Percentiles rank a stretch among this genome's conserved stretches.
Conservation (phyloP, 1,140 invertebrate genomes). For the Bicyclus anynana region DNA sequence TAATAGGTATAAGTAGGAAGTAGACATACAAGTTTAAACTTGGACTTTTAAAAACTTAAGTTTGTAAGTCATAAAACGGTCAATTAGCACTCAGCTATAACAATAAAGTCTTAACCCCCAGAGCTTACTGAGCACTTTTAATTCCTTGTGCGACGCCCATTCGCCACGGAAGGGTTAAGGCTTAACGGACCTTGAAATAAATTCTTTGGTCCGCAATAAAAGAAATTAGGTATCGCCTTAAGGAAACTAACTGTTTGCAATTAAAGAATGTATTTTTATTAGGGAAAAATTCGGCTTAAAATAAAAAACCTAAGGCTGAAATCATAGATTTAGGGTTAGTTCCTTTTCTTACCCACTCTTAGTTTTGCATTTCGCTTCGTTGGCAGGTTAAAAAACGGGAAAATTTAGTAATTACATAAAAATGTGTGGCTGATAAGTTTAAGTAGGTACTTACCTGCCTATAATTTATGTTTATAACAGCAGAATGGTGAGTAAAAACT, state of each 20-base stretch:
- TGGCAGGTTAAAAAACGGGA: too few relatives aligned
- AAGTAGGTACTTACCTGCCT: too few relatives aligned
- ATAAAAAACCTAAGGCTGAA: too few relatives aligned
- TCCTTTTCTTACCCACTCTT: too few relatives aligned
- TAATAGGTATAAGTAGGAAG: too few relatives aligned
- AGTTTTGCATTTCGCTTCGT: too few relatives aligned
- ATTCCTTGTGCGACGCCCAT: conserved; percentile 32
- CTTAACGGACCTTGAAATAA: conserved; percentile 36
- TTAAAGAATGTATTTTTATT: background rate
- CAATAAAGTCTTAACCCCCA: conserved; percentile 35
- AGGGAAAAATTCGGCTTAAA: background rate
- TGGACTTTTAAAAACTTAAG: background rate
- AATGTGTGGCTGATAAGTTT: too few relatives aligned
- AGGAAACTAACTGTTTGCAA: conserved; percentile 6
- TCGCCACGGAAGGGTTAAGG: conserved; percentile 37
- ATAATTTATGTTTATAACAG: too few relatives aligned
- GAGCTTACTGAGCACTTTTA: conserved; percentile 32
- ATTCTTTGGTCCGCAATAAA: conserved; percentile 30
- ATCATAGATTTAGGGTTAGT: too few relatives aligned
- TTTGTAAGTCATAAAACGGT: conserved; percentile 21
- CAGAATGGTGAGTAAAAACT: too few relatives aligned
- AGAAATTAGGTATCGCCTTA: conserved; percentile 18
- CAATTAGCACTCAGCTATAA: conserved; percentile 29
- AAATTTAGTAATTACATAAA: too few relatives aligned
- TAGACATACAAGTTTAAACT: too few relatives aligned